Base-by-base conservation (phyloP, 2,888 invertebrate genomes). In the Melipona bicolor region DNA sequence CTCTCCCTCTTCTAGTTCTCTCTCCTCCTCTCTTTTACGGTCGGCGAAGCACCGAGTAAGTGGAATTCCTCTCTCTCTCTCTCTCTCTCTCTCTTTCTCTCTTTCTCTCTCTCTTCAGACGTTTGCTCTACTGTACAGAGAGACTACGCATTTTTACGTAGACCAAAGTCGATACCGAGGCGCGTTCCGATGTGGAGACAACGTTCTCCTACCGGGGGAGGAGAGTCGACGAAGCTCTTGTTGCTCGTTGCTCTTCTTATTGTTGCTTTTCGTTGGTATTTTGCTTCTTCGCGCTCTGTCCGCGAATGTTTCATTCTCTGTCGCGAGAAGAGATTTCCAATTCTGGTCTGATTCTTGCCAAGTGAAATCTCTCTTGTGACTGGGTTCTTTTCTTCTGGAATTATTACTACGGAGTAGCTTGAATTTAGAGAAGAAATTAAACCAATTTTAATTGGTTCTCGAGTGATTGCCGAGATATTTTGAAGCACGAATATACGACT, bases 1-100 rank as follows among this genome's bases (percentile, higher is more conserved):
- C 85, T 85, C 84, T 89, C 89, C 83, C 89, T 89, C 90, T 43
- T 87, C 88, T 86, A 77, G 64, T 43, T 43, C 83, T 76, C 83
- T 83, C 83, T 85, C 85, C 78, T 87, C 69, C 85, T 78, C 85
- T 77, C 81, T 74, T 77, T 79, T 83, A 64, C 83, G 43, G 11
- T 68, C 84, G 79, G 84, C 79, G 82, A 68, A 84, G 43, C 43
- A 77, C 77, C 27, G 64, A 65, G 64, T 76, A 62, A 82, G 75
- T 80, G 70, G 62, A 69, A 15, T 85, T 74, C 61, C 83, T 76
- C 83, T 83, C 83, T 84, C 85, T 75, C 85, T 64, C 85, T 77
- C 85, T 77, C 81, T 74, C 75, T 79, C 76, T 78, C 69, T 72
- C 61, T 59, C 59, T 56, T 62, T 65, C 73, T 79, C 76, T 78